Evolutionary conservation across 2,113 vertebrate genomes (phyloP).

Genomic region (Sisor rabdophorus): DNA sequence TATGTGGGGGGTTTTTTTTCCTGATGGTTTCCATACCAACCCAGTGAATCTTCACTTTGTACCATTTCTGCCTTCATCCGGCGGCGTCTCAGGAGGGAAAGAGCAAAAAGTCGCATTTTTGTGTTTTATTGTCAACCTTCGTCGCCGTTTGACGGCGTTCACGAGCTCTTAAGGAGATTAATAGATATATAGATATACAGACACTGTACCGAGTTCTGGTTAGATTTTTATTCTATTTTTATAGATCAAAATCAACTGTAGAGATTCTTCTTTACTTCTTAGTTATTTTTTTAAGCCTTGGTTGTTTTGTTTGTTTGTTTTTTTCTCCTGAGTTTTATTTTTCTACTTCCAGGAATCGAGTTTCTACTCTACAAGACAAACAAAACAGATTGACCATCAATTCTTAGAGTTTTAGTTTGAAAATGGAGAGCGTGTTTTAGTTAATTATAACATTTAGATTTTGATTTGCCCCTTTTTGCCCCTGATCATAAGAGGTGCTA

Average conservation of each 20-base stretch:
- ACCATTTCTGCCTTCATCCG: constrained; percentile 31
- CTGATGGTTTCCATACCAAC: too few species aligned
- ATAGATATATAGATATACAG: constrained; percentile 49
- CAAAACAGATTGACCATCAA: too few species aligned
- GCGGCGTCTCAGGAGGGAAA: constrained; percentile 62
- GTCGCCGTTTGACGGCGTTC: constrained; percentile 55
- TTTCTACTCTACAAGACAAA: constrained; percentile 54
- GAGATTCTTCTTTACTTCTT: constrained; percentile 61
- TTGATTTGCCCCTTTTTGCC: too few species aligned
- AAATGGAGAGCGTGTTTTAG: neutral
- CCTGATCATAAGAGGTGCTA: constrained; percentile 1
- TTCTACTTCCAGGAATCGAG: constrained; percentile 53
- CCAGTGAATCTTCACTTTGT: neutral
- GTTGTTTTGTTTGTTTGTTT: too few species aligned
- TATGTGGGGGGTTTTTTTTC: too few species aligned
- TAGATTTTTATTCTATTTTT: constrained; percentile 78
- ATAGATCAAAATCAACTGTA: constrained; percentile 61
- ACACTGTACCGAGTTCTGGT: constrained; percentile 67
- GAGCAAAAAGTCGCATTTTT: constrained; percentile 53
- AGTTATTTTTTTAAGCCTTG: constrained; percentile 58
- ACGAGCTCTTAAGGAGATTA: constrained; percentile 36
- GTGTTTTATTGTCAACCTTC: constrained; percentile 52
- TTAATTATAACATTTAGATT: neutral
- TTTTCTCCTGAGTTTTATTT: constrained; percentile 62
- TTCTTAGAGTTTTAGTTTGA: neutral